Evolutionary conservation across 2,113 vertebrate genomes (phyloP).

Genomic region (Coreoperca whiteheadi): DNA sequence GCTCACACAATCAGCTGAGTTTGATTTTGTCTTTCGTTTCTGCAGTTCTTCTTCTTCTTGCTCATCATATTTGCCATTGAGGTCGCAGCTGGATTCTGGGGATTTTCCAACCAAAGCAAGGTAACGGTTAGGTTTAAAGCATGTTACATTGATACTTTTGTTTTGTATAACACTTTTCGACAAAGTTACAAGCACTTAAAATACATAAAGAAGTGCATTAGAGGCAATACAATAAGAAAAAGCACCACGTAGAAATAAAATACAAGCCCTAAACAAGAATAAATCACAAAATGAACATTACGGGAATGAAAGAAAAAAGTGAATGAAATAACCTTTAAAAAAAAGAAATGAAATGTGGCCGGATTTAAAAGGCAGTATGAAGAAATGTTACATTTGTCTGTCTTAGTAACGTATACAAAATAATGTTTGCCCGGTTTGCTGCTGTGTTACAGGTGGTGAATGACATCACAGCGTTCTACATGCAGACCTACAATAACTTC

Average conservation of each 20-base stretch:
- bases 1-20: constrained; percentile 31
- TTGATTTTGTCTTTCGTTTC: constrained; percentile 34
- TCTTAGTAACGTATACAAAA: not conserved
- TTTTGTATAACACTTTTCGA: not conserved
- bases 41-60: constrained; percentile 95
- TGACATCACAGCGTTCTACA: constrained; percentile 89
- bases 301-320: not conserved
- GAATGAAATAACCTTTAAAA: not conserved
- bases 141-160: not conserved
- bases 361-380: not conserved
- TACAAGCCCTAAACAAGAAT: not conserved
- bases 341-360: not conserved
- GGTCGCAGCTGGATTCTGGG: constrained; percentile 96
- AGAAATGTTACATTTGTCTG: not conserved
- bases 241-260: not conserved
- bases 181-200: constrained; percentile 7
- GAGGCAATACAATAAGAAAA: not conserved
- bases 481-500: constrained; percentile 85
- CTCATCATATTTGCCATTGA: constrained; percentile 95
- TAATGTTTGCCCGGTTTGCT: not conserved
- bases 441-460: constrained; percentile 84
- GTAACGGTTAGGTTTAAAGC: constrained; percentile 72
- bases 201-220: not conserved
- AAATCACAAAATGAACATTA: not conserved
- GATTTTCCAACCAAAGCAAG: constrained; percentile 93